Evolutionary conservation across 1,140 invertebrate genomes (phyloP).

Genomic region (Bursaphelenchus mucronatus): DNA sequence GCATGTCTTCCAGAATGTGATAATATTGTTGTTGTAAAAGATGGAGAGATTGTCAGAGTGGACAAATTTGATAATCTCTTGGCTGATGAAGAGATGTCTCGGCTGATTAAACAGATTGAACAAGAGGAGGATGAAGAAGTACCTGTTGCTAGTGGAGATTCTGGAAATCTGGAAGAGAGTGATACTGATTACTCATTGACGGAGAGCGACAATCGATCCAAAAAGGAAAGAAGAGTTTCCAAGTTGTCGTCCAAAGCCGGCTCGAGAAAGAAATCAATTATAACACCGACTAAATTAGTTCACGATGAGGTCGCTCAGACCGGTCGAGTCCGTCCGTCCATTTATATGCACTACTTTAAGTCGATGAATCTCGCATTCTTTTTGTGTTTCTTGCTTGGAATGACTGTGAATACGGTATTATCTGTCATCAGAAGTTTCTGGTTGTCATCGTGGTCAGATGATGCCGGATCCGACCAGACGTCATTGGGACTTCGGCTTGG

Average conservation of each 20-base stretch:
- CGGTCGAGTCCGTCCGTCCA: slow-evolving; percentile 52
- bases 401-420: slow-evolving; percentile 47
- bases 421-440: slow-evolving; percentile 58
- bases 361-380: slow-evolving; percentile 50
- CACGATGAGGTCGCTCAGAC: slow-evolving; percentile 54
- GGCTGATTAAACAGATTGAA: slow-evolving; percentile 6
- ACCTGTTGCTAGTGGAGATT: neutral
- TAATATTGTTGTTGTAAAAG: slow-evolving; percentile 4
- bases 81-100: neutral
- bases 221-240: neutral
- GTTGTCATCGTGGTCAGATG: slow-evolving; percentile 58
- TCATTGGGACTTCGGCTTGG: slow-evolving; percentile 3
- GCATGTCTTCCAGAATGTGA: neutral
- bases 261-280: slow-evolving; percentile 8
- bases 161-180: neutral
- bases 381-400: slow-evolving; percentile 33
- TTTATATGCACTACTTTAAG: slow-evolving; percentile 61
- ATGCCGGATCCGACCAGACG: neutral
- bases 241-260: neutral
- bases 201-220: slow-evolving; percentile 1
- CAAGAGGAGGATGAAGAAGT: neutral
- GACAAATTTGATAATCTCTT: slow-evolving; percentile 2
- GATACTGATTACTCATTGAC: slow-evolving; percentile 7
- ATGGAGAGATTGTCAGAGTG: neutral
- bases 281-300: slow-evolving; percentile 14